phyloP scores from a whole-genome alignment of 2,113 vertebrate species.

The Dipodomys spectabilis region DNA sequence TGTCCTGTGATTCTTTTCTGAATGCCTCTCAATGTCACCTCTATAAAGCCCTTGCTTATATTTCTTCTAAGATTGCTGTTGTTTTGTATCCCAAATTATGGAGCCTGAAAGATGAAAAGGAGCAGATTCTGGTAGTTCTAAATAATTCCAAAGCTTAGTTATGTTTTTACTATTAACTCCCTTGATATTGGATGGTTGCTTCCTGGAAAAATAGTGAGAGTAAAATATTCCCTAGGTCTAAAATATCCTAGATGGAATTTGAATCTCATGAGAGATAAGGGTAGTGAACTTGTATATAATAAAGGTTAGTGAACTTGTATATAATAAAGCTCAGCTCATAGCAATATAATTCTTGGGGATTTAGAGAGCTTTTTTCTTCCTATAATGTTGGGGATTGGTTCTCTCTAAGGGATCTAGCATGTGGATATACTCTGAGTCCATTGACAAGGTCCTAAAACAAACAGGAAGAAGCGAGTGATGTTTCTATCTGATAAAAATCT shows the following conservation, averaged over 20 bases:
- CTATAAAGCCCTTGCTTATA: neutral
- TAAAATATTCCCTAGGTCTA: slow-evolving; percentile 40
- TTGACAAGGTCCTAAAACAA: neutral
- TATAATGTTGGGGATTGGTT: neutral
- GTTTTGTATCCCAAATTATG: neutral
- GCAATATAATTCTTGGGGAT: neutral
- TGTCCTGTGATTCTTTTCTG: neutral
- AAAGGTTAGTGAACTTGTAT: neutral
- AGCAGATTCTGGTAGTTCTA: slow-evolving; percentile 29
- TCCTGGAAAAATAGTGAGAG: slow-evolving; percentile 45
- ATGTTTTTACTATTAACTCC: slow-evolving; percentile 45
- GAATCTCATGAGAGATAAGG: slow-evolving; percentile 26
- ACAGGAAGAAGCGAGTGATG: neutral
- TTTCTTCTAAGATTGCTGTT: slow-evolving; percentile 36
- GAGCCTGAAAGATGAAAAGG: slow-evolving; percentile 7
- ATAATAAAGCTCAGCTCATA: neutral
- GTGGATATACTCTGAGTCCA: neutral
- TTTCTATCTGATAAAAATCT: slow-evolving; percentile 34
- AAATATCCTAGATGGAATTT: slow-evolving; percentile 30
- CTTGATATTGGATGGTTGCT: slow-evolving; percentile 42
- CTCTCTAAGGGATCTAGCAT: neutral
- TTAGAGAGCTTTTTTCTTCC: neutral
- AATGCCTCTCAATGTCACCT: neutral
- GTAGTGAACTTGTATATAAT: neutral
- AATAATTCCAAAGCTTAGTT: slow-evolving; percentile 48